Conservation (phyloP, 2,888 invertebrate species). For the Pecten maximus region DNA sequence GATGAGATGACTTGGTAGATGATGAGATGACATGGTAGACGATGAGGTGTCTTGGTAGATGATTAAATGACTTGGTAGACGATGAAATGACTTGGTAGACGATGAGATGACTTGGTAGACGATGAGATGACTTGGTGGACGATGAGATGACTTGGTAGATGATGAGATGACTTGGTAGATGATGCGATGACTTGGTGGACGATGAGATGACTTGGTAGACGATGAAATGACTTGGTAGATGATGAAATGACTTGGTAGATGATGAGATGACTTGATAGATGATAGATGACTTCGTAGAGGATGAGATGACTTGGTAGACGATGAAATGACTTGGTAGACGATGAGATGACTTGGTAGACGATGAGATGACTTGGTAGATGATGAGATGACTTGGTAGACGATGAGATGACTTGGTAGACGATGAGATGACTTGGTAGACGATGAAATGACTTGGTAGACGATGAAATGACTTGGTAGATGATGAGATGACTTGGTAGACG, state of each 20-base stretch:
- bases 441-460: background rate
- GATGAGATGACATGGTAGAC: too few relatives aligned
- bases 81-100: too few relatives aligned
- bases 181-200: too few relatives aligned
- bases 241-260: background rate
- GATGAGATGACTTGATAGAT: too few relatives aligned
- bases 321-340: background rate
- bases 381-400: background rate
- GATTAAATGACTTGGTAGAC: background rate
- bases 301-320: background rate
- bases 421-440: background rate
- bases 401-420: too few relatives aligned
- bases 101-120: background rate
- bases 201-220: background rate
- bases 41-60: background rate
- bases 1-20: too few relatives aligned
- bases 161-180: background rate
- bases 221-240: background rate
- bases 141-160: background rate
- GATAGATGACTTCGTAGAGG: too few relatives aligned
- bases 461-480: too few relatives aligned
- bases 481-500: background rate
- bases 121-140: too few relatives aligned
- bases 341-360: background rate
- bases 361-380: too few relatives aligned